Base-by-base conservation (phyloP, 1,140 invertebrate genomes). In the Ceratina calcarata region DNA sequence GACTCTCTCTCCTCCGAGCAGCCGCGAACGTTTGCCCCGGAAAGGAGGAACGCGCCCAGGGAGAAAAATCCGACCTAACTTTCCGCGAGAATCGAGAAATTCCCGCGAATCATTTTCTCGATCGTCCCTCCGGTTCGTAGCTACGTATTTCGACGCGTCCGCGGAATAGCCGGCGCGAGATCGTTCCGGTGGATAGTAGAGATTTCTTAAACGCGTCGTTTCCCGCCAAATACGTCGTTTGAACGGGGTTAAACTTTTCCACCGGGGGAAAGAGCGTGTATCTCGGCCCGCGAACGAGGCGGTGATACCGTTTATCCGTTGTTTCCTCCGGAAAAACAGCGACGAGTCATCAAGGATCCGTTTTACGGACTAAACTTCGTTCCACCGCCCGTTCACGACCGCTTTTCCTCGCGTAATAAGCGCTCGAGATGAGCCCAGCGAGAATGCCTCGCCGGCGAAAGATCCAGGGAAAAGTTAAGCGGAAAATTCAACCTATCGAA, bases 291-390 rank as follows among this genome's bases (percentile, higher is more conserved):
- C 60, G 70, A 80, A 84, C 73, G 76, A 84, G 82, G 32, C 77
- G 82, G 72, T 84, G 84, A 84, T 71, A 49, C 80, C 66, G 71
- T 84, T 84, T 84, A 68, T 55, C 62, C 67, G 60, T 22, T 55
- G 83, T 71, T 80, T 71, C 77, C 84, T 65, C 60, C 71, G 83
- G 73, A 80, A 78, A 84, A 80, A 84, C 83, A 71, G 73, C 77
- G 71, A 71, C 79, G 82, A 80, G 83, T 84, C 83, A 80, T 84
- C 83, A 80, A 84, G 82, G 78, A 75, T 72, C 71, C 68, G 82
- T 69, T 85, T 85, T 84, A 74, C 67, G 51, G 64, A 66, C 74
- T 83, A 85, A 85, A 84, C 83, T 84, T 84, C 82, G 65, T 53
- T 80, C 60, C 20, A 57, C 18, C 32, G 32, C 37, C 10, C 27